These are phyloP conservation scores for Quiscalus mexicanus DNA, from an alignment of 2,113 vertebrate species.

Conservation along the genomic window DNA sequence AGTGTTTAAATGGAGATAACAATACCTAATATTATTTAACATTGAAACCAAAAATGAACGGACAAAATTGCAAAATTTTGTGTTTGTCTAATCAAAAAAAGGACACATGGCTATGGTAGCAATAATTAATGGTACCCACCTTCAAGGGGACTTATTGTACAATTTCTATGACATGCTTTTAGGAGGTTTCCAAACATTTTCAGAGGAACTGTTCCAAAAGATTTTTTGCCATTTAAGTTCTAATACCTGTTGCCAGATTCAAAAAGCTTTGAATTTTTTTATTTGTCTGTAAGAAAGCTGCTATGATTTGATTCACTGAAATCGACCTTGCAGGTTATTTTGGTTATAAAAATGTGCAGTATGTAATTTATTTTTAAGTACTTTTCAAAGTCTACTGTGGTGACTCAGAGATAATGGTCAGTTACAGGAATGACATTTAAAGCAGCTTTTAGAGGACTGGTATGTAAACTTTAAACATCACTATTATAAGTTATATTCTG, in stretches of 20 bases:
- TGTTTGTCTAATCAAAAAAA: not conserved
- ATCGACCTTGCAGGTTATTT: not conserved
- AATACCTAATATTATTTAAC: not conserved
- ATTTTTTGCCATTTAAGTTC: not conserved
- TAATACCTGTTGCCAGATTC: not conserved
- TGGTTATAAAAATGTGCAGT: not conserved
- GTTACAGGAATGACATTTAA: conserved; percentile 11
- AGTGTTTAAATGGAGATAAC: not conserved
- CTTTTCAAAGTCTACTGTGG: not conserved
- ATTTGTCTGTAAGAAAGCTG: not conserved
- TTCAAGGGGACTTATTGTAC: not conserved
- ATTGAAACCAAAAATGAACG: not conserved
- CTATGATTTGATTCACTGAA: not conserved
- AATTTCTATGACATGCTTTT: not conserved
- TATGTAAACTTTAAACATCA: not conserved
- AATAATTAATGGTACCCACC: not conserved
- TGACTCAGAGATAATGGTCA: conserved; percentile 47
- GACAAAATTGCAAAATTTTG: not conserved
- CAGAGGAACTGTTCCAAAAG: not conserved
- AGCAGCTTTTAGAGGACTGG: not conserved
- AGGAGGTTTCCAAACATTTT: not conserved
- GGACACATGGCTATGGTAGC: not conserved
- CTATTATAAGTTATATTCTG: not conserved
- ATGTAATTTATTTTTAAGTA: conserved; percentile 11
- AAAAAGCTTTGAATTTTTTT: not conserved